Evolutionary conservation across 1,140 invertebrate genomes (phyloP).

Genomic region (Steinernema khuongi): DNA sequence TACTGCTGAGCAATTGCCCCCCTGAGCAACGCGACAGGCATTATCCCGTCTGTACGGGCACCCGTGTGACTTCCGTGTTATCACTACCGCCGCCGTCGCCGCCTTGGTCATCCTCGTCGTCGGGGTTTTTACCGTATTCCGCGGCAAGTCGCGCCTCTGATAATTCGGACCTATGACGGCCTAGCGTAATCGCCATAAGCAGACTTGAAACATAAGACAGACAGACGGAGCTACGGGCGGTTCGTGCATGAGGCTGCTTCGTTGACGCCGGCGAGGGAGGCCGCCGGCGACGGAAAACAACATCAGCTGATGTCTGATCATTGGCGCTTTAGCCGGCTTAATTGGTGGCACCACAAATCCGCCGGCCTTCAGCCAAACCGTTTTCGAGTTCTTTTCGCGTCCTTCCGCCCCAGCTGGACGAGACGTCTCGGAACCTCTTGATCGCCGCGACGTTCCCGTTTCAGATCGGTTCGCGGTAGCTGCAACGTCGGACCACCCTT

Average conservation of each 20-base stretch:
- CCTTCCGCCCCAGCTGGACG: background rate
- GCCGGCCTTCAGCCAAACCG: background rate
- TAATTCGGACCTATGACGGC: too few relatives aligned
- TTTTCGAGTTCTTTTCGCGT: background rate
- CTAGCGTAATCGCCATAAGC: background rate
- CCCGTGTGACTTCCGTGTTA: background rate
- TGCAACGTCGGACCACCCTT: background rate
- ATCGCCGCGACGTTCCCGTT: background rate
- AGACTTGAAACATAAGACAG: background rate
- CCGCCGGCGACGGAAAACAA: background rate
- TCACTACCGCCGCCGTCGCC: background rate
- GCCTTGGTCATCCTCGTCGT: background rate
- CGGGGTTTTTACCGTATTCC: background rate
- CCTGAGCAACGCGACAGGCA: too few relatives aligned
- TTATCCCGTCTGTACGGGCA: background rate
- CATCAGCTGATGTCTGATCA: conserved; percentile 10
- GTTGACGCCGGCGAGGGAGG: background rate
- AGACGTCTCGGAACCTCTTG: background rate
- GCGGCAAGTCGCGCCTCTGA: too few relatives aligned
- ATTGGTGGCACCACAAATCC: background rate
- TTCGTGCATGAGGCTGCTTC: background rate
- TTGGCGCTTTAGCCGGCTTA: conserved; percentile 9
- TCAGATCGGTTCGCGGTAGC: background rate
- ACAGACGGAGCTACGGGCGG: background rate
- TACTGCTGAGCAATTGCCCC: too few relatives aligned